These are phyloP conservation scores for Melopsittacus undulatus DNA, from an alignment of 2,797 vertebrate genomes.

Conservation along the genomic window DNA sequence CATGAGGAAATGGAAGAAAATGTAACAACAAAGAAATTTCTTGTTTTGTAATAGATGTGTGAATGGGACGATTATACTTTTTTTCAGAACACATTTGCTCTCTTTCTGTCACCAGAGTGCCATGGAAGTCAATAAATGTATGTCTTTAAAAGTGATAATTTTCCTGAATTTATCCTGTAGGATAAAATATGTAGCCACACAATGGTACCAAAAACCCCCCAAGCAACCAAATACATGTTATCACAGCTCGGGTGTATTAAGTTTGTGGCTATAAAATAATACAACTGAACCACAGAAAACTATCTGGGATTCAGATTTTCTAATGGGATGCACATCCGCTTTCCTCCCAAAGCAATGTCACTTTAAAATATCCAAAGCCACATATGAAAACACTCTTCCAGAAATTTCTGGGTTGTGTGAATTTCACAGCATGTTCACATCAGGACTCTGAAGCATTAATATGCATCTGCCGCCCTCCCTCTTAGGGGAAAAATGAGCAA, in stretches of 20 bases:
- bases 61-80: not conserved
- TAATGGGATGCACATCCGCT: not conserved
- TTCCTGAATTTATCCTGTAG: not conserved
- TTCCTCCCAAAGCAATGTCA: not conserved
- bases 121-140: not conserved
- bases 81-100: not conserved
- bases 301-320: not conserved
- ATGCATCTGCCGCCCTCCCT: not conserved
- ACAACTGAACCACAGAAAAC: fast-evolving
- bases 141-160: not conserved
- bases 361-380: not conserved
- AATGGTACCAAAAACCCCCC: not conserved
- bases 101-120: not conserved
- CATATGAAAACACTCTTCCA: not conserved
- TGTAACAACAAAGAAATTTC: not conserved
- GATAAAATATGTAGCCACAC: not conserved
- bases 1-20: not conserved
- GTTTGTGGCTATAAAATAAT: not conserved
- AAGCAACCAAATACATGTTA: not conserved
- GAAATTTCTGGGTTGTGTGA: not conserved
- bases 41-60: not conserved
- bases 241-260: not conserved
- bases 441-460: not conserved
- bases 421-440: not conserved
- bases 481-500: not conserved